Evolutionary conservation across 37 sponge, comb jelly and placozoan species (phyloP).

Genomic region (Theonella swinhoei): DNA sequence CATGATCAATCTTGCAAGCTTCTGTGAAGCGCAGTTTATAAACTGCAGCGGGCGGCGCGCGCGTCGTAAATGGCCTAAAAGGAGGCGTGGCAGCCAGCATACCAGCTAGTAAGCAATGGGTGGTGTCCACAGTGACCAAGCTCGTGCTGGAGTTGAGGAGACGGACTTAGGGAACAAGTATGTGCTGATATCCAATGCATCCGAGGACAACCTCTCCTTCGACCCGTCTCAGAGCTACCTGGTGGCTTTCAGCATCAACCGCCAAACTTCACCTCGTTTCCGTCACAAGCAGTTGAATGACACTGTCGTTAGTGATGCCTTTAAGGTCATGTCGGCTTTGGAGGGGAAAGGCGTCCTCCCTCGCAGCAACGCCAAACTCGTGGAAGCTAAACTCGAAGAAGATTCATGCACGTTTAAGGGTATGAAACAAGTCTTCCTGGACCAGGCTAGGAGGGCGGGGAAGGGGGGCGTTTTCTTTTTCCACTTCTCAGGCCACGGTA

Average conservation of each 20-base stretch:
- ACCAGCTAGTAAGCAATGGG: too few species aligned
- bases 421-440: conserved; percentile 42
- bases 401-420: conserved; percentile 46
- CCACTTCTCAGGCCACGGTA: conserved; percentile 76
- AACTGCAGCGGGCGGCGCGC: too few species aligned
- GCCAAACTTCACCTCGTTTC: conserved; percentile 50
- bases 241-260: conserved; percentile 59
- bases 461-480: conserved; percentile 57
- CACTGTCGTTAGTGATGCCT: conserved; percentile 32
- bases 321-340: conserved; percentile 8
- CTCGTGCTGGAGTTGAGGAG: not conserved
- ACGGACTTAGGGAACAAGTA: not conserved
- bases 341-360: conserved; percentile 24
- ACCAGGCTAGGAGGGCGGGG: conserved; percentile 54
- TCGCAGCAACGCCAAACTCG: conserved; percentile 1
- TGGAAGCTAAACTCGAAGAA: conserved; percentile 12
- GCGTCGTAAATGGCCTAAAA: too few species aligned
- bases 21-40: too few species aligned
- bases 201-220: conserved; percentile 29
- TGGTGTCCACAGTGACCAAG: not conserved
- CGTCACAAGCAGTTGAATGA: conserved; percentile 16
- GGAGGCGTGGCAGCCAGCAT: too few species aligned
- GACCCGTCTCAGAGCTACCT: conserved; percentile 64
- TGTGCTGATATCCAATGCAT: conserved; percentile 29
- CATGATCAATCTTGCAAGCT: too few species aligned